Evolutionary conservation across 2,888 invertebrate genomes (phyloP), one percentile per base, ranked within the genome.

Genomic region (Toxonevra muliebris): DNA sequence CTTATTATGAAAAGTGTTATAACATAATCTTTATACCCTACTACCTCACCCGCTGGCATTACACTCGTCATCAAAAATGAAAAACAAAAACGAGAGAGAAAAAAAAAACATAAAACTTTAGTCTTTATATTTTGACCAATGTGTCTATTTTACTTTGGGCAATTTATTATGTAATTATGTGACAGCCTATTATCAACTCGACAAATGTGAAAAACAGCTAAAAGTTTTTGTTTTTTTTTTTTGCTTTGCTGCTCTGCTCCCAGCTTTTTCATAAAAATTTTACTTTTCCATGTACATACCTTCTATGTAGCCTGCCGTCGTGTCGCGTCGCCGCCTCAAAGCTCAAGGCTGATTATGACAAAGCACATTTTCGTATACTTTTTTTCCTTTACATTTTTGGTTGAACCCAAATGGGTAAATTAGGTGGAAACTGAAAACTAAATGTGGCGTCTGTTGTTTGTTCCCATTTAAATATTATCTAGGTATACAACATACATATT

Each of bases 111-210:
- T 30, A 30, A 30, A 30, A 30, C 3, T 30, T 30, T 30, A 30
- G 30, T 30, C 30, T 30, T 30, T 30, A 30, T 30, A 42, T 2
- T 48, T 20, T 41, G 17, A 17, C 19, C 43, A 45, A 55, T 54
- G 50, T 58, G 20, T 60, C 48, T 43, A 30, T 54, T 54, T 61
- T 45, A 61, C 48, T 66, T 54, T 74, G 71, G 72, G 76, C 75
- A 77, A 79, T 80, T 71, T 77, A 75, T 75, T 76, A 74, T 76
- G 77, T 80, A 80, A 81, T 80, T 80, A 79, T 79, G 77, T 81
- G 80, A 80, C 80, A 80, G 79, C 79, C 81, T 81, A 80, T 80
- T 80, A 81, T 80, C 81, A 80, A 81, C 76, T 80, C 82, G 79
- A 76, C 80, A 80, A 80, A 80, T 80, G 60, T 59, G 61, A 66